Evolutionary conservation across 1,140 invertebrate genomes (phyloP).

Genomic region (Brachionus calyciflorus): DNA sequence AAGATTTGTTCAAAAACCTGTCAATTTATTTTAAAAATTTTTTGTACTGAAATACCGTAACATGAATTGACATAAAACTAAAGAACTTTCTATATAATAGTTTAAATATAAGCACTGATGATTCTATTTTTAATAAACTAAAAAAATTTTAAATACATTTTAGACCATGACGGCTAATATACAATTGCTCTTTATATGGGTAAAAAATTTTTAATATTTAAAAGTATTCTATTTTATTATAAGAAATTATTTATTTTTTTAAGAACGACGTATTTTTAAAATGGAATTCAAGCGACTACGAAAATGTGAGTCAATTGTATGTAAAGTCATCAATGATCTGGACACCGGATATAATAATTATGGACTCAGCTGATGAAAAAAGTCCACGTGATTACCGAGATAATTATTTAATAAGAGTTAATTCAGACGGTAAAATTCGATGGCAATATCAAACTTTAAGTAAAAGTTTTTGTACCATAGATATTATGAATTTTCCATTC

Average conservation of each 20-base stretch:
- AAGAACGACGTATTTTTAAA: conserved; percentile 40
- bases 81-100: too few relatives aligned
- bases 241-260: not conserved
- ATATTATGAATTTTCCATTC: conserved; percentile 41
- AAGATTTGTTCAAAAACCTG: not conserved
- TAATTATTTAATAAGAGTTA: conserved; percentile 42
- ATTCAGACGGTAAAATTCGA: conserved; percentile 37
- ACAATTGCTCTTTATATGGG: conserved; percentile 21
- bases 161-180: conserved; percentile 22
- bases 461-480: conserved; percentile 26
- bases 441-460: conserved; percentile 37
- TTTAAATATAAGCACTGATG: too few relatives aligned
- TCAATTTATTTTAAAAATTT: not conserved
- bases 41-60: too few relatives aligned
- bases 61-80: too few relatives aligned
- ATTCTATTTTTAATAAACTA: too few relatives aligned
- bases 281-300: conserved; percentile 30
- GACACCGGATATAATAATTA: conserved; percentile 44
- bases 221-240: not conserved
- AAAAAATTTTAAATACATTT: too few relatives aligned
- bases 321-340: conserved; percentile 34
- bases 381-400: conserved; percentile 24
- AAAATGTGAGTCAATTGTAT: conserved; percentile 15
- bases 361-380: conserved; percentile 46
- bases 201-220: not conserved